These are phyloP conservation scores for Phyllotreta cruciferae DNA, from an alignment of 2,888 invertebrate genomes.

Conservation along the genomic window DNA sequence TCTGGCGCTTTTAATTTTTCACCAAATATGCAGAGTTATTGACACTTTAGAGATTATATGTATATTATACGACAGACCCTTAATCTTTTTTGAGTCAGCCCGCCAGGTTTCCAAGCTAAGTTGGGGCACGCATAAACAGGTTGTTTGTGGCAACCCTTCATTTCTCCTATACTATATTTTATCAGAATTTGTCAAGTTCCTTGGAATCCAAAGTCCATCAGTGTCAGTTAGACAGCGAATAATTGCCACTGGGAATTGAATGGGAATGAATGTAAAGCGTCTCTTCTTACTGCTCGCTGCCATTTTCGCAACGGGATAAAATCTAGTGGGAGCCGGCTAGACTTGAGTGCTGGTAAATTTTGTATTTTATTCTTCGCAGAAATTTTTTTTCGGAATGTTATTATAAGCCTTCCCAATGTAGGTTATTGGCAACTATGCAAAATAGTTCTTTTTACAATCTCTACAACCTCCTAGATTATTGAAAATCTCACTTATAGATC, in stretches of 20 bases:
- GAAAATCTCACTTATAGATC: no score
- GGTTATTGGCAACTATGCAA: no score
- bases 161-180: conserved; percentile 30
- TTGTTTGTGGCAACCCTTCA: conserved; percentile 37
- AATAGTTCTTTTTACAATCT: no score
- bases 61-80: no score
- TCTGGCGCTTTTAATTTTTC: no score
- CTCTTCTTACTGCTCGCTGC: conserved; percentile 33
- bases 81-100: not conserved
- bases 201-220: conserved; percentile 46
- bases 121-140: conserved; percentile 32
- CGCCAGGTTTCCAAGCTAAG: conserved; percentile 21
- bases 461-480: no score
- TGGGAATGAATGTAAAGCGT: conserved; percentile 39
- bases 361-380: conserved; percentile 13
- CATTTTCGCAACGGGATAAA: conserved; percentile 44
- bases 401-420: not conserved
- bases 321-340: conserved; percentile 42
- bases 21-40: no score
- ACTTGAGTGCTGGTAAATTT: conserved; percentile 39
- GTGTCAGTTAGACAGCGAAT: conserved; percentile 50
- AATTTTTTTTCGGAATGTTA: not conserved
- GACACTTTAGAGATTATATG: no score
- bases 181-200: conserved; percentile 34
- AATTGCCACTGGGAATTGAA: conserved; percentile 51